These are phyloP conservation scores for Cebuella pygmaea DNA, from an alignment of 2,797 vertebrate species.

Conservation along the genomic window DNA sequence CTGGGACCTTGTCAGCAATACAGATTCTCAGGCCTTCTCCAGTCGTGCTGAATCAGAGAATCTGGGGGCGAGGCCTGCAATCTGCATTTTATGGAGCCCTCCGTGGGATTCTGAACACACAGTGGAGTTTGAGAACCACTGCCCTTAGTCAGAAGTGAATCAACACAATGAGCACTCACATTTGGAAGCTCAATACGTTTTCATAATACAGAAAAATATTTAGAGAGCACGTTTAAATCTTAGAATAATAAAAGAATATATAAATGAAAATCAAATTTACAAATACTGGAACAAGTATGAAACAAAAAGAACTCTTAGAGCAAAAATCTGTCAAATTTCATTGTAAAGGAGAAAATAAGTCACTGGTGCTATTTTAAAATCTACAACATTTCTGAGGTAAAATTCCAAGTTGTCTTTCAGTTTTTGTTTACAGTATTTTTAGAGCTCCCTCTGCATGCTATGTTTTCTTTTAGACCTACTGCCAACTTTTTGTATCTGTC, in stretches of 20 bases:
- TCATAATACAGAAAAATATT: neutral
- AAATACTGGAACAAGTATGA: neutral
- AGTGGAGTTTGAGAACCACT: neutral
- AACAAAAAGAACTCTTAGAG: neutral
- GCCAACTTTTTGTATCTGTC: constrained; percentile 77
- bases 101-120: neutral
- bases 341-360: constrained; percentile 58
- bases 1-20: neutral
- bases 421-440: constrained; percentile 79
- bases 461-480: constrained; percentile 73
- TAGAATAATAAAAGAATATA: neutral
- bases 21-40: neutral
- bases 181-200: neutral
- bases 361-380: constrained; percentile 63
- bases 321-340: constrained; percentile 45
- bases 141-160: neutral
- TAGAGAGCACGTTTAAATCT: neutral
- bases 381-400: constrained; percentile 72
- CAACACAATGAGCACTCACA: neutral
- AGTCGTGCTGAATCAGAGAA: neutral
- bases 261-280: neutral
- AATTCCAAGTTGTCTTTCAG: constrained; percentile 76
- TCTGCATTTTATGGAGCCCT: neutral
- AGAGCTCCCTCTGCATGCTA: constrained; percentile 67
- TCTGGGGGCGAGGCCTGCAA: neutral